These are phyloP conservation scores for Caerostris extrusa DNA, from an alignment of 1,140 invertebrate genomes.

Conservation along the genomic window DNA sequence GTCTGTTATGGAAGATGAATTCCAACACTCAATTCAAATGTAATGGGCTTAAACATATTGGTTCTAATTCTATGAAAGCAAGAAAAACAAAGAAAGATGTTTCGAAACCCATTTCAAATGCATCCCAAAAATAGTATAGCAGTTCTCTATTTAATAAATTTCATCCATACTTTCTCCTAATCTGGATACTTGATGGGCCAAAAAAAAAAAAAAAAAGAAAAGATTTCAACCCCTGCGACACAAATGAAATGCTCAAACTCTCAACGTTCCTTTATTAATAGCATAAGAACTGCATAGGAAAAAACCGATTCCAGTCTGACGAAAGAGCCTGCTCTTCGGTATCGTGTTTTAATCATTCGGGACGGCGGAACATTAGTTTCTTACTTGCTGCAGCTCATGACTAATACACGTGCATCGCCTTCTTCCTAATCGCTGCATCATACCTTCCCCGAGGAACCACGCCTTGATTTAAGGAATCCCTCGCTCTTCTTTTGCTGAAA, in stretches of 20 bases:
- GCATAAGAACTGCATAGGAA: background rate
- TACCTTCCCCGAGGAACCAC: background rate
- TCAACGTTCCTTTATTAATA: background rate
- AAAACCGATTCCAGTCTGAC: background rate
- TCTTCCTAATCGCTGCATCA: constrained; percentile 50
- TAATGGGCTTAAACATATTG: too few relatives aligned
- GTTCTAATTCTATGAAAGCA: too few relatives aligned
- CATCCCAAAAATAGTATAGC: too few relatives aligned
- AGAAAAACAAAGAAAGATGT: too few relatives aligned
- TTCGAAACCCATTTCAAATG: too few relatives aligned
- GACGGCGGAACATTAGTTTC: background rate
- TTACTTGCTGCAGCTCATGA: background rate
- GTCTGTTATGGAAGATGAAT: too few relatives aligned
- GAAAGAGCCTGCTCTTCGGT: background rate
- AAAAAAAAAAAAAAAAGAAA: too few relatives aligned
- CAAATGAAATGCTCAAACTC: background rate
- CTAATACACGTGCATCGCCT: background rate
- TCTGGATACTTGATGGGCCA: too few relatives aligned
- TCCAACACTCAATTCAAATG: too few relatives aligned
- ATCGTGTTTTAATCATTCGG: background rate
- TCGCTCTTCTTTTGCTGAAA: background rate
- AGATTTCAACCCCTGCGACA: too few relatives aligned
- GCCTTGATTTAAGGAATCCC: background rate
- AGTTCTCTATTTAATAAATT: too few relatives aligned
- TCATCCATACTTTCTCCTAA: too few relatives aligned